phyloP scores from a whole-genome alignment of 2,113 vertebrate genomes.

The Casuarius casuarius region DNA sequence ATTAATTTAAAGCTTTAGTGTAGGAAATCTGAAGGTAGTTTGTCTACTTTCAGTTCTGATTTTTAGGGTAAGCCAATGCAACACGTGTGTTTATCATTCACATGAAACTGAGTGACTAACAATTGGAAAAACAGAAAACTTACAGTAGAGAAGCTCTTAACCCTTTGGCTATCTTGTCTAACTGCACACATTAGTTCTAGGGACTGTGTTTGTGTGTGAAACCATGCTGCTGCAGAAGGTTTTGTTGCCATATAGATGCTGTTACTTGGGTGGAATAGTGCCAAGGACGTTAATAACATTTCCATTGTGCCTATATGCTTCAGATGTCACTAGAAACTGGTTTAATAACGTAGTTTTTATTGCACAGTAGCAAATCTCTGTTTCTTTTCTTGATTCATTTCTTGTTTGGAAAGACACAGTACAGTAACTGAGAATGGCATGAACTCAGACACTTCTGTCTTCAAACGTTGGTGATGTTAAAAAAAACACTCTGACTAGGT shows the following conservation, averaged over 20 bases:
- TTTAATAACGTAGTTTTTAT: neutral
- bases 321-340: conserved; percentile 1
- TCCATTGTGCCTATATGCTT: conserved; percentile 31
- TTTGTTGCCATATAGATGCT: conserved; percentile 23
- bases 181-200: neutral
- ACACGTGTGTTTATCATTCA: neutral
- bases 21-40: neutral
- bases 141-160: neutral
- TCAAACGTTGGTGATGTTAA: neutral
- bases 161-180: neutral
- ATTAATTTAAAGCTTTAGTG: neutral
- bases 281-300: conserved; percentile 18
- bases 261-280: neutral
- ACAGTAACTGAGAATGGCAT: neutral
- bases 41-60: neutral
- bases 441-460: neutral
- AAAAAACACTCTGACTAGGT: neutral
- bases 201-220: neutral
- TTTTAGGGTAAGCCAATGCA: neutral
- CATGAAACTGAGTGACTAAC: neutral
- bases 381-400: conserved; percentile 18
- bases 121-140: neutral
- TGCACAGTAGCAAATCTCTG: neutral
- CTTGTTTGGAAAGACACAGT: neutral
- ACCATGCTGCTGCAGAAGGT: neutral